Evolutionary conservation across 2,797 vertebrate species (phyloP).

Genomic region (Rhynchonycteris naso): DNA sequence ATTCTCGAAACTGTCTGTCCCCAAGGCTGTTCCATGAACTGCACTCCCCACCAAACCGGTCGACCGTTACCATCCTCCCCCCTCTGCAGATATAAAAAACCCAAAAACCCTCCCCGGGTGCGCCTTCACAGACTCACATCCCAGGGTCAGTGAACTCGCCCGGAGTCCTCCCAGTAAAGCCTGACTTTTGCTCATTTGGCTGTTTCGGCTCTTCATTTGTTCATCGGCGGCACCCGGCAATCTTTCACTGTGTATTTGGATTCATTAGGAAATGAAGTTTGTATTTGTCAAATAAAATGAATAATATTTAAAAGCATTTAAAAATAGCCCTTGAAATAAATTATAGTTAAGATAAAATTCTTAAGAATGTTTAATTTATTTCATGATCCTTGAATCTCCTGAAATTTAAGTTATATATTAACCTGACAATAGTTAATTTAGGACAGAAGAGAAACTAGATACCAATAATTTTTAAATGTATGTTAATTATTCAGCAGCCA

Average conservation of each 20-base stretch:
- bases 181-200: too few relatives aligned
- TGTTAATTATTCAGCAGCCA: background rate
- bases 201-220: too few relatives aligned
- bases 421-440: conserved; percentile 52
- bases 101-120: too few relatives aligned
- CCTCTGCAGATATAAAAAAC: too few relatives aligned
- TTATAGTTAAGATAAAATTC: conserved; percentile 48
- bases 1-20: too few relatives aligned
- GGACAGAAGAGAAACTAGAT: conserved; percentile 32
- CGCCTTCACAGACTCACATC: too few relatives aligned
- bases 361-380: conserved; percentile 53
- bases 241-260: background rate
- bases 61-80: too few relatives aligned
- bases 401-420: conserved; percentile 63
- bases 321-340: conserved; percentile 51
- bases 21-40: too few relatives aligned
- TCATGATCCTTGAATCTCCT: conserved; percentile 41
- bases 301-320: conserved; percentile 26
- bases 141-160: too few relatives aligned
- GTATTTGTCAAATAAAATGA: conserved; percentile 6
- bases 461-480: conserved; percentile 41
- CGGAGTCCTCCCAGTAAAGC: too few relatives aligned
- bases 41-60: too few relatives aligned
- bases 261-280: conserved; percentile 44
- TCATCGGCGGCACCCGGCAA: too few relatives aligned